These are phyloP conservation scores for Rotaria macrura DNA, from an alignment of 2,888 invertebrate genomes.

Conservation along the genomic window DNA sequence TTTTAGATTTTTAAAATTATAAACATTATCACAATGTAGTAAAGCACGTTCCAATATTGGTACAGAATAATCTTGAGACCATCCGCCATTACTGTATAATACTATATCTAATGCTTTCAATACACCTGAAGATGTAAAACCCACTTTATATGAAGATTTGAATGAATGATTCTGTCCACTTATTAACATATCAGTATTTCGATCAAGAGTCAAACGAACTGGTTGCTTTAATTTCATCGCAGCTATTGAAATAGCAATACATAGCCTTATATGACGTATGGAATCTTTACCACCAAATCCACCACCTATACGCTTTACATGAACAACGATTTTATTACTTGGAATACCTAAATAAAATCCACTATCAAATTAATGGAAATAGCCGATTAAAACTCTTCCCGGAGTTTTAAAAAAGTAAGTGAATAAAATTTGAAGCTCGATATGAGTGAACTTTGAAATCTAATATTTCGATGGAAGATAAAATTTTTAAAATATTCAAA, in stretches of 20 bases:
- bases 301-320: constrained; percentile 69
- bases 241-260: constrained; percentile 23
- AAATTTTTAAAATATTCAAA: no score
- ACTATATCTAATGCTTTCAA: constrained; percentile 39
- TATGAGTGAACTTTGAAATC: no score
- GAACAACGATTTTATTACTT: constrained; percentile 59
- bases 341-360: not conserved
- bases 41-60: constrained; percentile 36
- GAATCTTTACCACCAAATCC: constrained; percentile 92
- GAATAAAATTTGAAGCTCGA: no score
- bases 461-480: no score
- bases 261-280: constrained; percentile 44
- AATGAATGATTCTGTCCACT: constrained; percentile 79
- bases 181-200: constrained; percentile 79
- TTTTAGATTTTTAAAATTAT: constrained; percentile 7
- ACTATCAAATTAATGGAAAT: no score
- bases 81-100: constrained; percentile 39
- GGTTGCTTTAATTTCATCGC: constrained; percentile 60
- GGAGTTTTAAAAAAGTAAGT: no score
- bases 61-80: constrained; percentile 37
- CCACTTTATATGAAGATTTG: constrained; percentile 65
- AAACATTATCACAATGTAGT: constrained; percentile 36
- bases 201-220: constrained; percentile 71
- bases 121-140: constrained; percentile 36
- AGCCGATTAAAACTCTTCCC: no score